Base-by-base conservation (phyloP, 2,113 vertebrate genomes). In the Orthonyx spaldingii region DNA sequence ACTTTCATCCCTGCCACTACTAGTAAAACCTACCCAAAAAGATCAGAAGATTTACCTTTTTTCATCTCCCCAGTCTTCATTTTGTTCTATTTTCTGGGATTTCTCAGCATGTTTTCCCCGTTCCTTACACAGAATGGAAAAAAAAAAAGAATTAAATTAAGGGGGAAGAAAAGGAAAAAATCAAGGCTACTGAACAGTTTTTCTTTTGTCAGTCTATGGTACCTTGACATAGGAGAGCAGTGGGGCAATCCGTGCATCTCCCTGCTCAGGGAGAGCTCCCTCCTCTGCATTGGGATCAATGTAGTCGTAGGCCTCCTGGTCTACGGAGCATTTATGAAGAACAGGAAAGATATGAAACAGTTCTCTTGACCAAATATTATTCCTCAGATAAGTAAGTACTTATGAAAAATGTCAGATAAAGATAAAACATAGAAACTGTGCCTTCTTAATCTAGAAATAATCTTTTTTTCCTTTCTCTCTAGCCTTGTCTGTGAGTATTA, bases 251-350 rank as follows among this genome's bases (percentile, higher is more conserved):
- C 98, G 98, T 57, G 97, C 93, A 44, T 99, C 98, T 89, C 98
- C 98, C 89, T 97, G 97, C 90, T 99, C 99, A 95, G 98, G 98
- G 83, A 98, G 98, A 95, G 97, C 97, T 95, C 98, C 97, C 81
- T 99, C 99, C 87, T 99, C 99, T 26, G 98, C 94, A 59, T 93
- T 99, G 50, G 98, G 98, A 71, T 99, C 99, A 97, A 99, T 98
- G 97, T 99, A 99, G 98, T 99, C 99, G 96, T 98, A 99, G 4
- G 98, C 97, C 93, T 99, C 99, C 97, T 99, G 99, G 98, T 99
- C 99, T 99, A 98, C 93, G 71, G 83, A 56, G 92, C 87, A 96
- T 97, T 84, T 90, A 96, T 28, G 71, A 91, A 94, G 66, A 96
- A 96, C 5, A 63, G 17, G 78, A 96, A 56, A 91, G 20, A 33